A percentile compares a stretch with the other conserved stretches of the same genome.
Conservation (phyloP, 2,888 invertebrate genomes). For the Ennomos erosarius region DNA sequence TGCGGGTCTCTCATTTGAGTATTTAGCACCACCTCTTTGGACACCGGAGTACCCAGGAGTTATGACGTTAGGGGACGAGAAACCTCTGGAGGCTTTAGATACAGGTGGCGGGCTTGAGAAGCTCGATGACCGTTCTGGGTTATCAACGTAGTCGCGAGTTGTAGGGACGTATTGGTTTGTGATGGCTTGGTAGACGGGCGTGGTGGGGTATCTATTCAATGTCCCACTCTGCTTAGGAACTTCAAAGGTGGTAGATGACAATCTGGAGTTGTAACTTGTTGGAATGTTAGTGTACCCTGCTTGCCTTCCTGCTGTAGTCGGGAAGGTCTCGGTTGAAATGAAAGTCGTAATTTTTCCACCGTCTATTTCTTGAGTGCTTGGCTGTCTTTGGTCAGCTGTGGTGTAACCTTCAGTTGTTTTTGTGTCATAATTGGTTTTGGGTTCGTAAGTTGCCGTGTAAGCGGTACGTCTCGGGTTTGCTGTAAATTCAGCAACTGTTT, state of each 20-base stretch:
- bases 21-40: conserved; percentile 41
- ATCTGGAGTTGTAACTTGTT: conserved; percentile 27
- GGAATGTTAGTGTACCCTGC: conserved; percentile 34
- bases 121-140: conserved; percentile 33
- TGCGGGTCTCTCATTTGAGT: conserved; percentile 26
- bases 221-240: conserved; percentile 32
- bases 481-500: conserved; percentile 30
- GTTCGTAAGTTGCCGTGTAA: conserved; percentile 34
- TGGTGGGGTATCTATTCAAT: conserved; percentile 36
- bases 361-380: conserved; percentile 30
- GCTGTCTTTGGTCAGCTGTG: conserved; percentile 20
- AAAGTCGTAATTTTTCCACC: conserved; percentile 35
- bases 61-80: conserved; percentile 41
- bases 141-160: conserved; percentile 31
- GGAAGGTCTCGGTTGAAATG: conserved; percentile 28
- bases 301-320: conserved; percentile 32
- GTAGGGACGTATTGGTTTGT: conserved; percentile 38
- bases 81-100: conserved; percentile 31
- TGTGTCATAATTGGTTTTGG: conserved; percentile 33
- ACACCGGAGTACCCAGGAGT: conserved; percentile 42
- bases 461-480: conserved; percentile 27
- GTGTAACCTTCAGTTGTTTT: conserved; percentile 31
- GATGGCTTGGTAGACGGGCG: conserved; percentile 34
- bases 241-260: conserved; percentile 32
- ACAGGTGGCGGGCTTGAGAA: conserved; percentile 36